A percentile compares a stretch with the other conserved stretches of the same genome.
Evolutionary conservation across 1,140 invertebrate species (phyloP).

Genomic region (Ephestia elutella): DNA sequence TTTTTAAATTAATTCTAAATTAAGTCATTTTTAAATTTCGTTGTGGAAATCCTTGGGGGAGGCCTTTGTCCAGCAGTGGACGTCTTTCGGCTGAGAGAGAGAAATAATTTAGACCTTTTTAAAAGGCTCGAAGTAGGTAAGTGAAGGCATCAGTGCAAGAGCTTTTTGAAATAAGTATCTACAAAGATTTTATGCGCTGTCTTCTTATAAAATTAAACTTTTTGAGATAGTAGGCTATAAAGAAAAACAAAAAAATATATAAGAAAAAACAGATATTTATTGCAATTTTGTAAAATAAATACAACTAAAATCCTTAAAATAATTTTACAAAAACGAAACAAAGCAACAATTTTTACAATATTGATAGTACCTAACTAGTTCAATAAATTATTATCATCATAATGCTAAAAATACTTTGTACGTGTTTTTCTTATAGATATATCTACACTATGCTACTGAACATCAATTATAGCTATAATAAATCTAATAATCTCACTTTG

Average conservation of each 20-base stretch:
- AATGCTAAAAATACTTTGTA: conserved; percentile 68
- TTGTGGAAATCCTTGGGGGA: no score
- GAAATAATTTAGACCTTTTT: no score
- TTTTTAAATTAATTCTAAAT: no score
- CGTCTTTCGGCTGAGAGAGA: no score
- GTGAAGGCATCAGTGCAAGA: no score
- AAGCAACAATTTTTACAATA: conserved; percentile 58
- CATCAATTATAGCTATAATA: conserved; percentile 42
- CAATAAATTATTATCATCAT: conserved; percentile 62
- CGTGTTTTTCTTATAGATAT: conserved; percentile 40
- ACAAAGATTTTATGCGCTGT: no score
- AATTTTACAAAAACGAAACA: conserved; percentile 61
- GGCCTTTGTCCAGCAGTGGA: no score
- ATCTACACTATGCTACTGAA: conserved; percentile 16
- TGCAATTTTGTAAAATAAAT: conserved; percentile 62
- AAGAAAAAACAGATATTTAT: conserved; percentile 63
- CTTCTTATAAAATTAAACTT: no score
- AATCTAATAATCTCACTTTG: conserved; percentile 75
- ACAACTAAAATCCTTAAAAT: conserved; percentile 55
- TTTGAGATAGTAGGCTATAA: neutral
- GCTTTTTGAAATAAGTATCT: no score
- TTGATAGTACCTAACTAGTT: conserved; percentile 34
- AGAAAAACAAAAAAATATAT: conserved; percentile 27
- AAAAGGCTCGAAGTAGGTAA: no score
- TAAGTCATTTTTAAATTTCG: no score